Evolutionary conservation across 2,888 invertebrate species (phyloP).

Genomic region (Ophioninae sp.): DNA sequence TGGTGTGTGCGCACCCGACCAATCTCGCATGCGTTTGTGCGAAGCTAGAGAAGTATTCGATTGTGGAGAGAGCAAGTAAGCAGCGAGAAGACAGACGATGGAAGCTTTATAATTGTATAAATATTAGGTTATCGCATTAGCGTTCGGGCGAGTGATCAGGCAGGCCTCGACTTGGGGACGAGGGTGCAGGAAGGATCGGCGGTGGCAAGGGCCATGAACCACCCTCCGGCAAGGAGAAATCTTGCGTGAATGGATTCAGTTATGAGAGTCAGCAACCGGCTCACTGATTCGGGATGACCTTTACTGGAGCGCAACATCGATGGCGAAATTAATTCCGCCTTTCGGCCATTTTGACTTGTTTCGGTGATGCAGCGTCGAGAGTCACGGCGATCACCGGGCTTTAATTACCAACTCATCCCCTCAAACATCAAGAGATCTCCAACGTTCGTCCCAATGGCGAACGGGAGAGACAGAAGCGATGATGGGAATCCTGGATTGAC

Average conservation of each 20-base stretch:
- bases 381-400: background rate
- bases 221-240: conserved; percentile 14
- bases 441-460: background rate
- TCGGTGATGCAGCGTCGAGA: background rate
- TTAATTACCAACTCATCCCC: conserved; percentile 5
- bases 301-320: conserved; percentile 24
- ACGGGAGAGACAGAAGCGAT: background rate
- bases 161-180: conserved; percentile 42
- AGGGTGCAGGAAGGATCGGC: conserved; percentile 2
- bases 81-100: conserved; percentile 52
- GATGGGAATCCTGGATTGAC: conserved; percentile 30
- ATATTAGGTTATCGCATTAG: conserved; percentile 77
- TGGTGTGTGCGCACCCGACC: conserved; percentile 27
- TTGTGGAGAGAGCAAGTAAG: conserved; percentile 22
- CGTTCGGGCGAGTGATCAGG: conserved; percentile 63
- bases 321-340: conserved; percentile 9
- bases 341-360: conserved; percentile 35
- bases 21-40: conserved; percentile 6
- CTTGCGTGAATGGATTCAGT: conserved; percentile 31
- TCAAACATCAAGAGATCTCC: background rate
- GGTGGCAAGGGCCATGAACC: conserved; percentile 1
- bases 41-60: conserved; percentile 62
- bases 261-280: conserved; percentile 52
- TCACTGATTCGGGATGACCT: conserved; percentile 56
- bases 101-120: conserved; percentile 78